These are phyloP conservation scores for Pachydiplax longipennis DNA, from an alignment of 2,888 invertebrate genomes.

Conservation along the genomic window DNA sequence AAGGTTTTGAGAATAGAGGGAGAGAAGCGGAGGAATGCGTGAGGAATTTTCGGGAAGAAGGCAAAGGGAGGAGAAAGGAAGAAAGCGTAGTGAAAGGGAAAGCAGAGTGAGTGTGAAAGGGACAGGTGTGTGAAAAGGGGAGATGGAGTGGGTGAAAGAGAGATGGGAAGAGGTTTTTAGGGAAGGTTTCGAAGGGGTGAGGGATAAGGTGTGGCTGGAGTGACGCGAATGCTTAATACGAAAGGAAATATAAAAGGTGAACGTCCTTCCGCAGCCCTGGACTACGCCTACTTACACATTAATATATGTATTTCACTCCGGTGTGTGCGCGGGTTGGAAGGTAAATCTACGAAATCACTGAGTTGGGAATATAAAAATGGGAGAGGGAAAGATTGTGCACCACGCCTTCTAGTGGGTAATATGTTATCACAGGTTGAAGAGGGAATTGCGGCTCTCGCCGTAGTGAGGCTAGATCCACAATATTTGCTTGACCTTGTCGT, in stretches of 20 bases:
- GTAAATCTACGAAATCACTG: neutral
- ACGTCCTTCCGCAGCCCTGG: neutral
- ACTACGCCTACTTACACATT: neutral
- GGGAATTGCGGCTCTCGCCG: neutral
- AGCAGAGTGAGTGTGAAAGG: no score
- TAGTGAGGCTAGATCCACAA: no score
- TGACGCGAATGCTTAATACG: neutral
- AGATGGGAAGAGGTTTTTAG: neutral
- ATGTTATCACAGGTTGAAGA: neutral
- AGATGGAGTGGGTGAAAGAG: neutral
- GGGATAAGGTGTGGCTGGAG: neutral
- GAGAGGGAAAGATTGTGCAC: neutral
- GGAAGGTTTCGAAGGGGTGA: neutral
- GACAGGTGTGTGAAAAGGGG: neutral
- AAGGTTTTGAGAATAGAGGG: no score
- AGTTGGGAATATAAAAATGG: neutral
- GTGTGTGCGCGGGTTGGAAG: neutral
- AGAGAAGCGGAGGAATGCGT: no score
- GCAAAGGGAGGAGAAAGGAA: no score
- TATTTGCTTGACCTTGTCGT: no score
- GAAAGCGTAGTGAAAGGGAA: no score
- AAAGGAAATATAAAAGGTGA: neutral
- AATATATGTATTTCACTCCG: neutral
- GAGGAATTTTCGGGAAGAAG: no score
- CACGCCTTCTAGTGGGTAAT: neutral